Conservation (phyloP, 2,113 vertebrate species). For the Salminus brasiliensis region DNA sequence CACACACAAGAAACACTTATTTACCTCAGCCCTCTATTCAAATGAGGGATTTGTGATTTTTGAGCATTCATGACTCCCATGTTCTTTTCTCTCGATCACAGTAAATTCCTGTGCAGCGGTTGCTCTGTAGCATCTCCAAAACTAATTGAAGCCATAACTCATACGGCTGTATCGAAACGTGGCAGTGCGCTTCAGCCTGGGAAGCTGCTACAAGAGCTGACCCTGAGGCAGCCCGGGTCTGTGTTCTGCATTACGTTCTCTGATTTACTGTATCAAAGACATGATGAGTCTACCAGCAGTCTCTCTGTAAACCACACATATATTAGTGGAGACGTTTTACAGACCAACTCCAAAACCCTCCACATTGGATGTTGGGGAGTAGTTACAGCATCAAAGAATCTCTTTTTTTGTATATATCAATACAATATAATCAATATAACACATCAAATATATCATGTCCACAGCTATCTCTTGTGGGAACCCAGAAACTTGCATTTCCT, state of each 20-base stretch:
- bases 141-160: slow-evolving; percentile 16
- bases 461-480: no score
- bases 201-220: slow-evolving; percentile 16
- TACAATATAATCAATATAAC: no score
- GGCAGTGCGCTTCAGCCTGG: slow-evolving; percentile 19
- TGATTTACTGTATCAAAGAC: slow-evolving; percentile 40
- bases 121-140: neutral
- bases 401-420: neutral
- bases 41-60: neutral
- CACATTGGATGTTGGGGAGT: neutral
- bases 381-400: neutral
- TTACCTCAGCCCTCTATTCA: no score
- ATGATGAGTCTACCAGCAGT: slow-evolving; percentile 50
- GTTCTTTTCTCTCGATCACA: neutral
- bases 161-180: slow-evolving; percentile 30
- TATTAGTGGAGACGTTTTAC: neutral
- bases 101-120: neutral
- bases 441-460: no score
- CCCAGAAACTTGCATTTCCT: no score
- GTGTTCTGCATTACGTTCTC: slow-evolving; percentile 20
- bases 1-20: neutral
- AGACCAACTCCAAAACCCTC: neutral
- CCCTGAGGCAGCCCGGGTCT: slow-evolving; percentile 21
- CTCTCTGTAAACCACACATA: slow-evolving; percentile 6
- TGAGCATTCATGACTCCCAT: neutral